These are phyloP conservation scores for Esox masquinongy DNA, from an alignment of 2,797 vertebrate genomes.

Conservation along the genomic window DNA sequence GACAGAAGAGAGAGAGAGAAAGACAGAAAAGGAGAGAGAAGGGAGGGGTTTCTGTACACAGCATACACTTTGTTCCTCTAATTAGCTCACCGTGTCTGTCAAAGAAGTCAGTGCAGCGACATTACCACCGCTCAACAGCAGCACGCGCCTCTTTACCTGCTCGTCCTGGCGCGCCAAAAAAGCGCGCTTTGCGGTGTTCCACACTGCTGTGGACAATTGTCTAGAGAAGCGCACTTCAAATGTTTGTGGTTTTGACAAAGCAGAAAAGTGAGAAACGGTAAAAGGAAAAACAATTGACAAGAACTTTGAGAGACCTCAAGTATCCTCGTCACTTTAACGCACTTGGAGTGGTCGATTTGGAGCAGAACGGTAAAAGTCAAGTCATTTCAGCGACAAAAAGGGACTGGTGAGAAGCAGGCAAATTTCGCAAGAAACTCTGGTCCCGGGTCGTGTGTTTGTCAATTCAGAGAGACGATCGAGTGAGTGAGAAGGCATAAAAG, in stretches of 20 bases:
- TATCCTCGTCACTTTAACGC: background rate
- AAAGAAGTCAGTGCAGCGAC: constrained; percentile 58
- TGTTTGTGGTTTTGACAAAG: background rate
- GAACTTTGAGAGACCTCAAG: background rate
- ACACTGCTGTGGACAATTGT: background rate
- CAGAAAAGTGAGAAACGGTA: background rate
- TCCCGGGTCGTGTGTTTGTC: constrained; percentile 47
- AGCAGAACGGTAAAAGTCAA: background rate
- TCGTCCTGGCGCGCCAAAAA: background rate
- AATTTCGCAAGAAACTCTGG: constrained; percentile 32
- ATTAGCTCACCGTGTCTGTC: constrained; percentile 67
- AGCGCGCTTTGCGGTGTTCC: background rate
- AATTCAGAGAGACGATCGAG: constrained; percentile 39
- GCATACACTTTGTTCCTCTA: constrained; percentile 62
- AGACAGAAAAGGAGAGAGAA: constrained; percentile 52
- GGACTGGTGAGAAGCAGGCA: background rate
- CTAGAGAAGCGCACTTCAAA: background rate
- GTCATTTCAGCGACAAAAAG: background rate
- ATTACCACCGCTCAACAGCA: constrained; percentile 18
- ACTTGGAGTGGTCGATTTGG: background rate
- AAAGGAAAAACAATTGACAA: background rate
- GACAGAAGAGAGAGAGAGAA: constrained; percentile 24
- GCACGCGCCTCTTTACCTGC: constrained; percentile 9
- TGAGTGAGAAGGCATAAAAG: constrained; percentile 56
- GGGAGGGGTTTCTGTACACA: constrained; percentile 60